Percentiles rank a stretch among this genome's conserved stretches.
Conservation (phyloP, 2,888 invertebrate species). For the Sialis lutaria region DNA sequence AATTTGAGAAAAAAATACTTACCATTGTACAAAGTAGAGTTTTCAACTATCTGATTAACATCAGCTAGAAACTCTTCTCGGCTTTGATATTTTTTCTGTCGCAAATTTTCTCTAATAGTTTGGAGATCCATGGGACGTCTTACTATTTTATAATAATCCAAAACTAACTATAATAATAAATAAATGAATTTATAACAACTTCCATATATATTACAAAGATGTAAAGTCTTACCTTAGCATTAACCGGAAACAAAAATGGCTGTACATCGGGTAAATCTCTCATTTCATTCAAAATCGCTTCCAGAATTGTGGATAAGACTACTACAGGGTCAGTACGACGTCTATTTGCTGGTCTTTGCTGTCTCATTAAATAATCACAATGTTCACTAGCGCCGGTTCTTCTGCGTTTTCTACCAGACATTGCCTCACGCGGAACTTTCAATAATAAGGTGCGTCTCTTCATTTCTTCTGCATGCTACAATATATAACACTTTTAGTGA, state of each 20-base stretch:
- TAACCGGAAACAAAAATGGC: conserved; percentile 88
- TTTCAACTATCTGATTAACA: conserved; percentile 90
- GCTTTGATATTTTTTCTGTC: conserved; percentile 81
- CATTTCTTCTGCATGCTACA: conserved; percentile 71
- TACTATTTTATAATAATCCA: conserved; percentile 88
- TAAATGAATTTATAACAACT: background rate
- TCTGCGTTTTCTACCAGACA: conserved; percentile 40
- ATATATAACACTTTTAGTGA: conserved; percentile 8
- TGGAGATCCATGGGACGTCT: conserved; percentile 93
- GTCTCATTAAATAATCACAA: conserved; percentile 78
- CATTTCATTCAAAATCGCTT: conserved; percentile 84
- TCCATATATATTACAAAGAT: background rate
- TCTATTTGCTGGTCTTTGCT: conserved; percentile 70
- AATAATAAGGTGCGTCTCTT: conserved; percentile 59
- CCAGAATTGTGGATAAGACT: conserved; percentile 78
- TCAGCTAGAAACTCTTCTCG: conserved; percentile 92
- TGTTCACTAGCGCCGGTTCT: conserved; percentile 52
- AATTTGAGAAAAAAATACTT: no score
- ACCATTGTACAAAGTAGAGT: conserved; percentile 87
- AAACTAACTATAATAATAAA: conserved; percentile 42
- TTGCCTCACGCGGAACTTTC: conserved; percentile 61
- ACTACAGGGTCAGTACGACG: conserved; percentile 92
- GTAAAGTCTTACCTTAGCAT: conserved; percentile 48
- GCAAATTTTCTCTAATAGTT: conserved; percentile 77
- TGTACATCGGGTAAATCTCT: conserved; percentile 81